Percentiles rank a stretch among this genome's conserved stretches.
These are phyloP conservation scores for Drosophila kurseongensis DNA, from an alignment of 1,140 invertebrate species.

Conservation along the genomic window DNA sequence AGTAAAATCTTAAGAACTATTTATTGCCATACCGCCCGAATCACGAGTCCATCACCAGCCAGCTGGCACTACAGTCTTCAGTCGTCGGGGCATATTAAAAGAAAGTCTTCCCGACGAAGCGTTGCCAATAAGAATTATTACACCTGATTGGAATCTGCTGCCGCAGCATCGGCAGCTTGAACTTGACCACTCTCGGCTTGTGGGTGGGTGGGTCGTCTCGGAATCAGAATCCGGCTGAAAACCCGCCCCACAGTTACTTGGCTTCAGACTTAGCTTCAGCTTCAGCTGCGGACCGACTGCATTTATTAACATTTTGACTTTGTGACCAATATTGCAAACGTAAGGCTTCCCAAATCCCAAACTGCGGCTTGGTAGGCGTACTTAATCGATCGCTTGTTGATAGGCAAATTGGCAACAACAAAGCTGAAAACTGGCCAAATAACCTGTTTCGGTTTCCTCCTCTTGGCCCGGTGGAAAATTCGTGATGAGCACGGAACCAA, in stretches of 20 bases:
- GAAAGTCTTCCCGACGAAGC: constrained; percentile 75
- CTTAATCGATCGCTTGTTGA: constrained; percentile 84
- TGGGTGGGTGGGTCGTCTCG: constrained; percentile 69
- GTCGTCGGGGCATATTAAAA: constrained; percentile 75
- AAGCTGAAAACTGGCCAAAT: constrained; percentile 21
- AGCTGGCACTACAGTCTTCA: constrained; percentile 23
- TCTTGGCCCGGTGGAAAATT: constrained; percentile 59
- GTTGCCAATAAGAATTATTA: constrained; percentile 85
- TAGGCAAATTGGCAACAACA: constrained; percentile 84
- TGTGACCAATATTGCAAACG: constrained; percentile 76
- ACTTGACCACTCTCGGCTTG: constrained; percentile 72
- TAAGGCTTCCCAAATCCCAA: constrained; percentile 34
- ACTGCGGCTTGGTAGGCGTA: constrained; percentile 72
- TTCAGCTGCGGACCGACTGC: constrained; percentile 46
- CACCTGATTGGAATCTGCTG: constrained; percentile 84
- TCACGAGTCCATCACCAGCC: constrained; percentile 20
- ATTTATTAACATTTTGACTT: constrained; percentile 84
- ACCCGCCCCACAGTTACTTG: constrained; percentile 26
- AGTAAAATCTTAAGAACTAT: not conserved
- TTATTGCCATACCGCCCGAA: not conserved
- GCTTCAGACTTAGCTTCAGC: constrained; percentile 4
- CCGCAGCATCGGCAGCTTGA: constrained; percentile 58
- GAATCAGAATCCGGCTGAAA: constrained; percentile 30
- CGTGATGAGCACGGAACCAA: constrained; percentile 65
- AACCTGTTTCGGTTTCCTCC: constrained; percentile 69